Percentiles rank a stretch among this genome's conserved stretches.
These are phyloP conservation scores for Gobius niger DNA, from an alignment of 2,113 vertebrate genomes.

Conservation along the genomic window DNA sequence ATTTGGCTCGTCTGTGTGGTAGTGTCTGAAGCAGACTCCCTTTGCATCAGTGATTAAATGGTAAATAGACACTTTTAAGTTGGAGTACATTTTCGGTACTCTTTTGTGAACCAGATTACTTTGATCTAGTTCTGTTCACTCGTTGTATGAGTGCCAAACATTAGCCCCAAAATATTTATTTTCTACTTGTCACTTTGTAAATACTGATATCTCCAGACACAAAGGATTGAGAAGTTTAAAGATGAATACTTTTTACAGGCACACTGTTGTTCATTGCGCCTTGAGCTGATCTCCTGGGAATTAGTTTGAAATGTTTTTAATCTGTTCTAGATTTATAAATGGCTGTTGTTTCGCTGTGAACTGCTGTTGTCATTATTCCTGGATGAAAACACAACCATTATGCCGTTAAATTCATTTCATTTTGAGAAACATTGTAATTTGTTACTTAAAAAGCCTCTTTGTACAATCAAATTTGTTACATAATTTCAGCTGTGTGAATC, in stretches of 20 bases:
- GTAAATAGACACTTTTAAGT: conserved; percentile 1
- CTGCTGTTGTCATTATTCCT: conserved; percentile 46
- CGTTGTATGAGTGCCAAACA: conserved; percentile 7
- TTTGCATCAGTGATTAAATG: not conserved
- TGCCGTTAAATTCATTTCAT: conserved; percentile 9
- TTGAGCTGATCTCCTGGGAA: conserved; percentile 26
- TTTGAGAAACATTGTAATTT: conserved; percentile 41
- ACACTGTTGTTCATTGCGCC: conserved; percentile 14
- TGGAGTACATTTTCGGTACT: conserved; percentile 4
- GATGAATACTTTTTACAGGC: conserved; percentile 31
- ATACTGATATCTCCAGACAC: conserved; percentile 9
- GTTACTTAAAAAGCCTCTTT: conserved; percentile 40
- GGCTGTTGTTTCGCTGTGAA: conserved; percentile 36
- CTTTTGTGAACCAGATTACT: conserved; percentile 2
- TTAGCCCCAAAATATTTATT: conserved; percentile 3
- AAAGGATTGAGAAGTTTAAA: conserved; percentile 8
- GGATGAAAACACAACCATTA: conserved; percentile 10
- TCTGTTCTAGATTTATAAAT: conserved; percentile 40
- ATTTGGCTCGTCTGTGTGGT: not conserved
- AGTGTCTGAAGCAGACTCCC: not conserved
- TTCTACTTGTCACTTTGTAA: conserved; percentile 11
- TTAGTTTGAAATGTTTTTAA: conserved; percentile 18
- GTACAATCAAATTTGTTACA: conserved; percentile 52
- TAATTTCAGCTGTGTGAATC: conserved; percentile 26
- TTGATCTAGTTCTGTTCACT: conserved; percentile 1